Conservation (phyloP, 2,888 invertebrate species). For the Acronicta leporina region DNA sequence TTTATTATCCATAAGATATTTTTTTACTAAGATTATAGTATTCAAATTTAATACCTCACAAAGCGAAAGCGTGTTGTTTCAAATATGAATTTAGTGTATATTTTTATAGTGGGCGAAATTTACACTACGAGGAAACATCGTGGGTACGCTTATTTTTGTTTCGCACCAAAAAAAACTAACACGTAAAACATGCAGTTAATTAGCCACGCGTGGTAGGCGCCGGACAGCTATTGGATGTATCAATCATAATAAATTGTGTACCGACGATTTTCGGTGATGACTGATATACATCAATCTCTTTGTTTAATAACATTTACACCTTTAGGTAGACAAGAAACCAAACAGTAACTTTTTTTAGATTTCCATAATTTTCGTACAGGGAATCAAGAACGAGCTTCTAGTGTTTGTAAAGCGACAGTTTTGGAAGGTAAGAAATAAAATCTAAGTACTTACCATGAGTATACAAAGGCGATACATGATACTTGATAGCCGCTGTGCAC, state of each 20-base stretch:
- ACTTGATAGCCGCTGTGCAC: constrained; percentile 90
- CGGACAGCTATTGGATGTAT: constrained; percentile 5
- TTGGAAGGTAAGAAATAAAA: too few relatives aligned
- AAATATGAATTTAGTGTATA: too few relatives aligned
- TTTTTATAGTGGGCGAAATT: too few relatives aligned
- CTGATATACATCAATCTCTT: constrained; percentile 18
- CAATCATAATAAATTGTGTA: constrained; percentile 16
- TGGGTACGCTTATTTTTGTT: too few relatives aligned
- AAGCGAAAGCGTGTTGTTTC: too few relatives aligned
- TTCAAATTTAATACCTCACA: too few relatives aligned
- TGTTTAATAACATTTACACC: constrained; percentile 3
- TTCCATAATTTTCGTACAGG: not conserved
- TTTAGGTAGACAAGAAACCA: constrained; percentile 1
- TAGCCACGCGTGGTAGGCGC: not conserved
- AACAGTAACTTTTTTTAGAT: not conserved
- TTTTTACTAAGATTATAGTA: too few relatives aligned
- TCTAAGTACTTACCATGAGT: constrained; percentile 89
- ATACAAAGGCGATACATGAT: constrained; percentile 90
- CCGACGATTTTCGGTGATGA: constrained; percentile 7
- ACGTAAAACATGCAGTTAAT: constrained; percentile 3
- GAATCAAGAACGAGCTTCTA: not conserved
- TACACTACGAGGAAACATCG: too few relatives aligned
- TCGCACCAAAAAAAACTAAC: not conserved
- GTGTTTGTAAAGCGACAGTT: not conserved
- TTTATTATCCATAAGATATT: too few relatives aligned